Percentiles rank a stretch among this genome's conserved stretches.
Evolutionary conservation across 2,888 invertebrate species (phyloP).

Genomic region (Amiota minor): DNA sequence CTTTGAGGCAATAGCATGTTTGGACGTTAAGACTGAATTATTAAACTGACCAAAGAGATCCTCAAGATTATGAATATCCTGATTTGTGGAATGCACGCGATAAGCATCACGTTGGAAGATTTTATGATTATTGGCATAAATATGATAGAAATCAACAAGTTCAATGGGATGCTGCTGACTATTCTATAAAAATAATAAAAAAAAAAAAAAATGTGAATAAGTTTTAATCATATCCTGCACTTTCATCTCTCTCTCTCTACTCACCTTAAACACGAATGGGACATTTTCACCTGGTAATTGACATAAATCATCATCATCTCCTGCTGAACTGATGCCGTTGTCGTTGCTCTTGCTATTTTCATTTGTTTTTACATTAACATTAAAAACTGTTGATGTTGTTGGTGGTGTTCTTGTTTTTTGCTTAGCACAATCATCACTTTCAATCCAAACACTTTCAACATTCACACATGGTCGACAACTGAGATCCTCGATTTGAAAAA

Average conservation of each 20-base stretch:
- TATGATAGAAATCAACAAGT: conserved; percentile 75
- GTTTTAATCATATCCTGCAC: background rate
- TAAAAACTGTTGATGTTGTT: background rate
- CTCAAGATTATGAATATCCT: conserved; percentile 69
- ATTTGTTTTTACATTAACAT: background rate
- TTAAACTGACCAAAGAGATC: conserved; percentile 72
- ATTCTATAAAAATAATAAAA: conserved; percentile 74
- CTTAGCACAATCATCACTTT: conserved; percentile 50
- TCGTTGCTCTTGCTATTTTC: background rate
- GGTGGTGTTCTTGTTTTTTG: background rate
- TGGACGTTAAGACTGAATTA: conserved; percentile 33
- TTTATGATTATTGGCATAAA: conserved; percentile 77
- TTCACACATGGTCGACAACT: conserved; percentile 89
- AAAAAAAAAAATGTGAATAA: conserved; percentile 11
- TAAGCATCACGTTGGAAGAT: conserved; percentile 79
- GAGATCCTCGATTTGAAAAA: conserved; percentile 85
- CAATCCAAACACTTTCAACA: conserved; percentile 77
- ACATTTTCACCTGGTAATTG: conserved; percentile 58
- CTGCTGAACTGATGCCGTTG: background rate
- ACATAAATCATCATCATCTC: conserved; percentile 33
- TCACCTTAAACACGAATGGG: conserved; percentile 77
- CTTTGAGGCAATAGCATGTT: background rate
- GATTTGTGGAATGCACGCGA: conserved; percentile 74
- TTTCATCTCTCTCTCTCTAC: background rate
- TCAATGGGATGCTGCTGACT: conserved; percentile 76